Evolutionary conservation across 2,113 vertebrate species (phyloP), one percentile per base, ranked within the genome.

Genomic region (Hylia prasina): DNA sequence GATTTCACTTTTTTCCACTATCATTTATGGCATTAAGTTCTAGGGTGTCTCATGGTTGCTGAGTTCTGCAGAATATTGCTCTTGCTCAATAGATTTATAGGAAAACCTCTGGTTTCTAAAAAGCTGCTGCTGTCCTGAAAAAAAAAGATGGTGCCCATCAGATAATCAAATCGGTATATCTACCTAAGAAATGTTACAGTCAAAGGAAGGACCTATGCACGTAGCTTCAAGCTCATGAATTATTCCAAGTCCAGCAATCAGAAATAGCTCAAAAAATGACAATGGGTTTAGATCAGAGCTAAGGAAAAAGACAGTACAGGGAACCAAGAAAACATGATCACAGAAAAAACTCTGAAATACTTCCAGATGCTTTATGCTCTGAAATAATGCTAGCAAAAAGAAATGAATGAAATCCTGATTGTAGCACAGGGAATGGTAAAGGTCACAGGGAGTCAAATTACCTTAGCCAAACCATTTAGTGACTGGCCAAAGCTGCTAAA

Each of bases 171-270:
- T 42, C 45, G 60, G 44, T 66, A 3, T 30, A 80, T 48, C 70
- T n/a, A 20, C 35, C 58, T 70, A 70, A 85, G 71, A 86, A 86
- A 80, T 39, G 24, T 44, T 77, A 70, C 71, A 91, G 70, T 73
- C 42, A 68, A 71, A 86, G 58, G 45, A 73, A 93, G 51, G 12
- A 88, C 39, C 60, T 86, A 31, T 56, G 78, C 75, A 70, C 0
- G 0, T 44, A 80, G 50, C 87, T 87, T 93, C 75, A 88, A 70
- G 39, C 71, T 96, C 64, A 96, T 97, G 71, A 95, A 93, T 94
- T 95, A 96, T 95, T 96, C 68, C 53, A 79, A 88, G 44, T 75
- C 60, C 64, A 94, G 82, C 37, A 86, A 60, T 70, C 87, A 92
- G 47, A 96, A 97, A 96, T 56, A 96, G 85, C 75, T 93, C 64